phyloP scores from a whole-genome alignment of 92 coral and sea anemone genomes.

The Desmophyllum pertusum region DNA sequence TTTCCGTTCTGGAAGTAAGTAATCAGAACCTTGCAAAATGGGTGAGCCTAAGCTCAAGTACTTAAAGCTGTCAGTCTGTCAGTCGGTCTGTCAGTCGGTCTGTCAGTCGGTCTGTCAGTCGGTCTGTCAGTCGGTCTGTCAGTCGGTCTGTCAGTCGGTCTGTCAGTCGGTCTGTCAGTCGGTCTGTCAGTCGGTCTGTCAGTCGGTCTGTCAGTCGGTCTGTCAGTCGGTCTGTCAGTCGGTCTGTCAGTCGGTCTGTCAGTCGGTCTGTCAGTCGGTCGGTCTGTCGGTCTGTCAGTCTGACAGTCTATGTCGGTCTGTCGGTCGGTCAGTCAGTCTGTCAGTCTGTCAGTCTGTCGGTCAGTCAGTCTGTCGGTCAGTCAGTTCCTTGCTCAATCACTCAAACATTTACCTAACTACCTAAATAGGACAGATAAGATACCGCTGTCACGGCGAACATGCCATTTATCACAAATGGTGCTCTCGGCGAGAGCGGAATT shows the following conservation, averaged over 20 bases:
- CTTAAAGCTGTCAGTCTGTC: not conserved
- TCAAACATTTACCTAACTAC: not conserved
- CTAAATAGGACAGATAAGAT: too few relatives aligned
- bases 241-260: not conserved
- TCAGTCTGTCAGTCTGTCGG: not conserved
- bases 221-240: not conserved
- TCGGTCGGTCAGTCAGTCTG: not conserved
- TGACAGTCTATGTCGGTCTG: not conserved
- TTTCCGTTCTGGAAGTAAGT: constrained; percentile 65
- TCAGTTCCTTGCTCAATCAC: too few relatives aligned
- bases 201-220: not conserved
- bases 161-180: not conserved
- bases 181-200: not conserved
- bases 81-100: not conserved
- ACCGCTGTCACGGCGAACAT: too few relatives aligned
- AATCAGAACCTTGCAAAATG: too few relatives aligned
- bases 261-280: not conserved
- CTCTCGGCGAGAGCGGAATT: too few relatives aligned
- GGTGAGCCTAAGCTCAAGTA: too few relatives aligned
- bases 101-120: not conserved
- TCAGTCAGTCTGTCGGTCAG: not conserved
- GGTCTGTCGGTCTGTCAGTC: not conserved
- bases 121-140: not conserved
- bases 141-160: not conserved
- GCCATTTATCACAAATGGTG: too few relatives aligned